These are phyloP conservation scores for Vultur gryphus DNA, from an alignment of 2,797 vertebrate species.

Conservation along the genomic window DNA sequence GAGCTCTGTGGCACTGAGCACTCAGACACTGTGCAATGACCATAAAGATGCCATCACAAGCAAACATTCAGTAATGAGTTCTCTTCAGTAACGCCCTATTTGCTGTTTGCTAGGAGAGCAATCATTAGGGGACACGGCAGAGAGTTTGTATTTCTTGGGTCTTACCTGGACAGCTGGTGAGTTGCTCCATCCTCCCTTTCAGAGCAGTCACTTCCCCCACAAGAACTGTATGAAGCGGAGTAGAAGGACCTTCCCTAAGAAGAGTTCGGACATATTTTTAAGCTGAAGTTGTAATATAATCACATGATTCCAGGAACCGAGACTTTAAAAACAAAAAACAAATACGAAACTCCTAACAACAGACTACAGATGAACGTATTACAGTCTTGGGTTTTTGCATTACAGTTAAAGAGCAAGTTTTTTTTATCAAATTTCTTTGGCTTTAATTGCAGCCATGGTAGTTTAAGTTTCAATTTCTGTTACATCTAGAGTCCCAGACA, in stretches of 20 bases:
- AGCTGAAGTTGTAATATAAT: neutral
- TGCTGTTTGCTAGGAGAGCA: neutral
- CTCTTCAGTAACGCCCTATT: rapidly evolving
- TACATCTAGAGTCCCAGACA: neutral
- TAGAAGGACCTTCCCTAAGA: neutral
- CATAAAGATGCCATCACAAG: neutral
- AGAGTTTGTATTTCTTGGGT: neutral
- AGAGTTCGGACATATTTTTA: rapidly evolving
- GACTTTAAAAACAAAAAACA: neutral
- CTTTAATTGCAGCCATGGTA: neutral
- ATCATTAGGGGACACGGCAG: neutral
- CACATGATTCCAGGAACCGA: neutral
- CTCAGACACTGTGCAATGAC: rapidly evolving
- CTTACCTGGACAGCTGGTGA: neutral
- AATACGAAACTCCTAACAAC: neutral
- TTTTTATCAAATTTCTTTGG: neutral
- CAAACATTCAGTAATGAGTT: rapidly evolving
- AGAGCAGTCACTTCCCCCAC: neutral
- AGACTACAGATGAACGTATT: neutral
- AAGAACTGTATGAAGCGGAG: neutral
- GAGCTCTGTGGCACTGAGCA: neutral
- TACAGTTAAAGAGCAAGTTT: neutral
- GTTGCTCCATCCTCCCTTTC: neutral
- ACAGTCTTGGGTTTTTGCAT: neutral
- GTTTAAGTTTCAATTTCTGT: neutral